These are phyloP conservation scores for Anastatus disparis DNA, from an alignment of 1,140 invertebrate genomes.

Conservation along the genomic window DNA sequence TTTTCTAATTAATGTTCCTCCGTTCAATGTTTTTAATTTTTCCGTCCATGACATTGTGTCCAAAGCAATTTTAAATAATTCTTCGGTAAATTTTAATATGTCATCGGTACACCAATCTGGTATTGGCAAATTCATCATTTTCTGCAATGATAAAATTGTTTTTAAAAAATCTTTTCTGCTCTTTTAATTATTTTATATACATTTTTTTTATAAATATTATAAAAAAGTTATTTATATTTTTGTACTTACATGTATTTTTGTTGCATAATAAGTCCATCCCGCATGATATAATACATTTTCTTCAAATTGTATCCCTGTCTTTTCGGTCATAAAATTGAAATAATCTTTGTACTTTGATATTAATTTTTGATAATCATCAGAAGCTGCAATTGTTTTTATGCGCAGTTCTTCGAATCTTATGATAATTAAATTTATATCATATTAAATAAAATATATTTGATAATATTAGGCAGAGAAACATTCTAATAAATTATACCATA, in stretches of 20 bases:
- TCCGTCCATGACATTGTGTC: background rate
- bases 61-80: background rate
- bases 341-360: background rate
- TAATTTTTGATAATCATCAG: no score
- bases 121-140: background rate
- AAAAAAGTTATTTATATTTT: no score
- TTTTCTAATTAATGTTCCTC: background rate
- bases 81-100: background rate
- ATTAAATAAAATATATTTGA: no score
- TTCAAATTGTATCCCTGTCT: background rate
- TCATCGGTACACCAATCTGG: background rate
- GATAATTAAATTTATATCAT: no score
- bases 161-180: no score
- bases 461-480: no score
- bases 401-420: no score
- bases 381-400: no score
- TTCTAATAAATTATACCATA: no score
- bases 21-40: slow-evolving; percentile 1
- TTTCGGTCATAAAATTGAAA: background rate
- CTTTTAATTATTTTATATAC: no score
- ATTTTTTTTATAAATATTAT: no score
- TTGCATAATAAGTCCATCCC: background rate
- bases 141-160: background rate
- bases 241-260: background rate
- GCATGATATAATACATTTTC: background rate